Conservation (phyloP, 2,888 invertebrate species). For the Platycheirus rosarum region DNA sequence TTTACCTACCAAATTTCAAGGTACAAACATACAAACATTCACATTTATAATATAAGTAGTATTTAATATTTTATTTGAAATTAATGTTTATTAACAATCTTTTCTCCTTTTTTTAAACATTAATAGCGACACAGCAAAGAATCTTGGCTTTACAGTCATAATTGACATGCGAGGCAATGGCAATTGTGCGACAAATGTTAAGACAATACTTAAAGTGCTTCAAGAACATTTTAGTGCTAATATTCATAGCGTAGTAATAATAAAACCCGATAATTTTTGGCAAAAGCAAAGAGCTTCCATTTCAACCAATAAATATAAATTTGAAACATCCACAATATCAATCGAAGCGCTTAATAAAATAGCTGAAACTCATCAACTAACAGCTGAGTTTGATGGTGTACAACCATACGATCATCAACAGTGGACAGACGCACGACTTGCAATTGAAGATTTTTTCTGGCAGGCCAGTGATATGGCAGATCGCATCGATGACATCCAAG, state of each 20-base stretch:
- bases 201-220: constrained; percentile 97
- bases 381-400: constrained; percentile 96
- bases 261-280: constrained; percentile 99
- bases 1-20: no score
- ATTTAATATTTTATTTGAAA: no score
- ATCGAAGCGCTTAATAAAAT: constrained; percentile 96
- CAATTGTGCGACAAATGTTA: constrained; percentile 94
- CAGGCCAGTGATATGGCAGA: constrained; percentile 96
- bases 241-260: constrained; percentile 97
- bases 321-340: constrained; percentile 99
- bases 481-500: constrained; percentile 95
- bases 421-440: constrained; percentile 97
- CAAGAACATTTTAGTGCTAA: constrained; percentile 97
- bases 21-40: no score
- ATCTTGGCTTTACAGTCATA: constrained; percentile 96
- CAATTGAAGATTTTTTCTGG: constrained; percentile 97
- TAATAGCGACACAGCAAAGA: constrained; percentile 82
- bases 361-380: constrained; percentile 96
- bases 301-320: constrained; percentile 99
- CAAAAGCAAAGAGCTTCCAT: constrained; percentile 99
- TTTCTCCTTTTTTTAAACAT: no score
- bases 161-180: constrained; percentile 97
- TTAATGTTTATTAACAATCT: no score
- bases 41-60: no score
- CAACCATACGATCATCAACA: constrained; percentile 97